These are phyloP conservation scores for Stenchaetothrips biformis DNA, from an alignment of 2,888 invertebrate genomes.

Conservation along the genomic window DNA sequence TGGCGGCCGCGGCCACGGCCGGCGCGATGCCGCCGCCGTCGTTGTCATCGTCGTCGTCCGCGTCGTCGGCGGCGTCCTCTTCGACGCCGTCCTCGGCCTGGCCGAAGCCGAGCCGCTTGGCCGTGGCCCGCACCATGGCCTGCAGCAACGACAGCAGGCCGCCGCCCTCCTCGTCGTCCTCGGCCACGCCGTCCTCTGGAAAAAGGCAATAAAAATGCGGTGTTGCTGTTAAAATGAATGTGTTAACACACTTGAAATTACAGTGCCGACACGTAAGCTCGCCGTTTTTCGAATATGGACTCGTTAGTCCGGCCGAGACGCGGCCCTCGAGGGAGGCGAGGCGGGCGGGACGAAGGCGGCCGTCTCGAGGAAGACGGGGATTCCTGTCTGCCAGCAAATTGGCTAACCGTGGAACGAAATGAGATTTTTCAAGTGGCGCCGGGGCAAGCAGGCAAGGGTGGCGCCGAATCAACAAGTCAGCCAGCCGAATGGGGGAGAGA, in stretches of 20 bases:
- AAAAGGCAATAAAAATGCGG: no score
- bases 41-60: not conserved
- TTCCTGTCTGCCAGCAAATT: not conserved
- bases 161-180: not conserved
- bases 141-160: not conserved
- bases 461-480: no score
- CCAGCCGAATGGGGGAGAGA: no score
- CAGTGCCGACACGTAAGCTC: not conserved
- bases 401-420: not conserved
- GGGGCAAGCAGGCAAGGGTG: no score
- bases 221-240: no score
- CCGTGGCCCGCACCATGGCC: not conserved
- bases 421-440: not conserved
- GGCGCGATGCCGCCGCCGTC: not conserved
- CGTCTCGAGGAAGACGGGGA: not conserved
- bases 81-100: not conserved
- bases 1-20: not conserved
- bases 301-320: not conserved
- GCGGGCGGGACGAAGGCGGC: not conserved
- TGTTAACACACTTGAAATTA: not conserved
- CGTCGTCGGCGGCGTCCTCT: not conserved
- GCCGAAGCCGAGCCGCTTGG: not conserved
- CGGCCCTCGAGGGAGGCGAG: not conserved
- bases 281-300: not conserved
- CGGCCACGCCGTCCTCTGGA: not conserved